Evolutionary conservation across 2,797 vertebrate genomes (phyloP).

Genomic region (Neoniphon sammara): DNA sequence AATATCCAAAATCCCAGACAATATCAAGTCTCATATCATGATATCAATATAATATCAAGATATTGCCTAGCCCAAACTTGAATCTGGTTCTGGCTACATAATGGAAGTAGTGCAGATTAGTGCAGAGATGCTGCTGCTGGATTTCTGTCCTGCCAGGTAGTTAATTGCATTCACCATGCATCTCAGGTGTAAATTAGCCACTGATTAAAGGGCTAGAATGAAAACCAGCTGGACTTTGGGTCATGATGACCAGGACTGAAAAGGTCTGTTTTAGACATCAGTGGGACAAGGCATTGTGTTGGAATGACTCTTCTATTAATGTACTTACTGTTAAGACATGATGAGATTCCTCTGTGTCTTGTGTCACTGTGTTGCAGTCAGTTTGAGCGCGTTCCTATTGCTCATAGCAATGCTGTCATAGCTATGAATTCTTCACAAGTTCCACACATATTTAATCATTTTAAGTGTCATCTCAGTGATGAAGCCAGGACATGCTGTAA

Average conservation of each 20-base stretch:
- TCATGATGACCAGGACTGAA: no score
- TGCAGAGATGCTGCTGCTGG: neutral
- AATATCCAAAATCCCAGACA: no score
- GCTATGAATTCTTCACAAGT: conserved; percentile 41
- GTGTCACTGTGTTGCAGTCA: conserved; percentile 27
- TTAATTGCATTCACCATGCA: no score
- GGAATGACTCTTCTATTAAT: conserved; percentile 2
- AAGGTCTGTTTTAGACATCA: neutral
- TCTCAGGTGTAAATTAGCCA: no score
- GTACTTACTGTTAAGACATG: conserved; percentile 26
- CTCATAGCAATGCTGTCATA: conserved; percentile 44
- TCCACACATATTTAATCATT: conserved; percentile 62
- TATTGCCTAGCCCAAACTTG: no score
- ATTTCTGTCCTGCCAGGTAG: no score
- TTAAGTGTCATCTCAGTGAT: conserved; percentile 43
- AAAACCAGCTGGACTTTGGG: no score
- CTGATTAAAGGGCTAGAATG: no score
- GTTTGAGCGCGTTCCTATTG: conserved; percentile 23
- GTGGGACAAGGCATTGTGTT: conserved; percentile 7
- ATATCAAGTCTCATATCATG: no score
- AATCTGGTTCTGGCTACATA: neutral
- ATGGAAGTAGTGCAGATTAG: neutral
- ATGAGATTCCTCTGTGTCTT: conserved; percentile 15
- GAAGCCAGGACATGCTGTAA: conserved; percentile 59
- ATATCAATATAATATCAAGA: no score